Percentiles rank a stretch among this genome's conserved stretches.
Evolutionary conservation across 2,888 invertebrate species (phyloP).

Genomic region (Siphlonurus alternatus): DNA sequence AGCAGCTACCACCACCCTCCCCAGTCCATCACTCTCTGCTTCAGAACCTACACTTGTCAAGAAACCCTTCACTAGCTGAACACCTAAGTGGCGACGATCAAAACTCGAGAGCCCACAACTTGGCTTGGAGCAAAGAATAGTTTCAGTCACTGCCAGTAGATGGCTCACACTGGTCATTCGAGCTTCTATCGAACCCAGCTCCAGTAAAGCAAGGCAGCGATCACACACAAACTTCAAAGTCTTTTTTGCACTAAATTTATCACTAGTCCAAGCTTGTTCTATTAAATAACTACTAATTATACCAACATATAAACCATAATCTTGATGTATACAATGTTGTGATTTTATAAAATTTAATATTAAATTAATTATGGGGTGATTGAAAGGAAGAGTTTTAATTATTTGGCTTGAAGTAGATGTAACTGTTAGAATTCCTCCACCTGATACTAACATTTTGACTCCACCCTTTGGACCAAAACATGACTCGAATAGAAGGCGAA

Average conservation of each 20-base stretch:
- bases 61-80: background rate
- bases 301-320: constrained; percentile 12
- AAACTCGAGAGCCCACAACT: background rate
- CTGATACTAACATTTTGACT: constrained; percentile 12
- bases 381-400: constrained; percentile 8
- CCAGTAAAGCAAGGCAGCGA: background rate
- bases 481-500: constrained; percentile 9
- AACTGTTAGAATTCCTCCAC: constrained; percentile 9
- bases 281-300: constrained; percentile 8
- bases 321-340: constrained; percentile 8
- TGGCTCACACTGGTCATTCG: background rate
- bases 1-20: background rate
- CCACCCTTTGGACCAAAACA: constrained; percentile 12
- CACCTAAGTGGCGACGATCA: background rate
- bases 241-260: background rate
- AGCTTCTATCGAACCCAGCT: background rate
- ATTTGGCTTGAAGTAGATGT: constrained; percentile 12
- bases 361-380: constrained; percentile 11
- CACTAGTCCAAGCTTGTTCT: constrained; percentile 3
- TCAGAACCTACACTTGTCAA: background rate
- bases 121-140: constrained; percentile 6
- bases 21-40: background rate
- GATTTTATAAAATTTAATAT: constrained; percentile 12
- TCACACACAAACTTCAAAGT: background rate
- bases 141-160: background rate